Evolutionary conservation across 2,888 invertebrate species (phyloP).

Genomic region (Proisotoma minuta): DNA sequence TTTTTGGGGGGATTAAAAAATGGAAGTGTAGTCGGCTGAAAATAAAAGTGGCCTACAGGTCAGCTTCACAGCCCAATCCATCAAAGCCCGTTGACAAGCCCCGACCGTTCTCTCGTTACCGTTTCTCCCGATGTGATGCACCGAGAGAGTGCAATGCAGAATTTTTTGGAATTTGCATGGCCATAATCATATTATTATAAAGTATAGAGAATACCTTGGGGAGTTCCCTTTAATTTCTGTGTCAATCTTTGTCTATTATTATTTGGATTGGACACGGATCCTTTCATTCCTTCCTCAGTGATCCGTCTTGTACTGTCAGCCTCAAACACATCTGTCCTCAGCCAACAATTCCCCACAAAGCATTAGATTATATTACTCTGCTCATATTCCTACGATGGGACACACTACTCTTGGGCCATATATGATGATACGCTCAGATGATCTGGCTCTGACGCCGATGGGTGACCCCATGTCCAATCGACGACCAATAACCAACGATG

Average conservation of each 20-base stretch:
- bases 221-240: slow-evolving; percentile 17
- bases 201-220: neutral
- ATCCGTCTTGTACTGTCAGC: slow-evolving; percentile 47
- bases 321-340: slow-evolving; percentile 15
- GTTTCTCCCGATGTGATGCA: neutral
- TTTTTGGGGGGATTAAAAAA: slow-evolving; percentile 5
- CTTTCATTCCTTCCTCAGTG: slow-evolving; percentile 29
- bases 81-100: slow-evolving; percentile 45
- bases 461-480: slow-evolving; percentile 3
- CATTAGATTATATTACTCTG: neutral
- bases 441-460: neutral
- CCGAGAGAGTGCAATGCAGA: neutral
- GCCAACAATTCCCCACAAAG: neutral
- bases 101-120: slow-evolving; percentile 22
- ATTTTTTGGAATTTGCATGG: neutral
- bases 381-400: neutral
- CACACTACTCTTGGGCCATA: too few relatives aligned
- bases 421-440: neutral
- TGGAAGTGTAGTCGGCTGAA: slow-evolving; percentile 4
- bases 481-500: neutral
- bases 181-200: neutral
- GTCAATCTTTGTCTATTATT: slow-evolving; percentile 23
- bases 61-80: slow-evolving; percentile 46
- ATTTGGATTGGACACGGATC: slow-evolving; percentile 19
- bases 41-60: slow-evolving; percentile 23